Percentiles rank a stretch among this genome's conserved stretches.
phyloP scores from a whole-genome alignment of 2,888 invertebrate species.

The Amblyjoppa proteus region DNA sequence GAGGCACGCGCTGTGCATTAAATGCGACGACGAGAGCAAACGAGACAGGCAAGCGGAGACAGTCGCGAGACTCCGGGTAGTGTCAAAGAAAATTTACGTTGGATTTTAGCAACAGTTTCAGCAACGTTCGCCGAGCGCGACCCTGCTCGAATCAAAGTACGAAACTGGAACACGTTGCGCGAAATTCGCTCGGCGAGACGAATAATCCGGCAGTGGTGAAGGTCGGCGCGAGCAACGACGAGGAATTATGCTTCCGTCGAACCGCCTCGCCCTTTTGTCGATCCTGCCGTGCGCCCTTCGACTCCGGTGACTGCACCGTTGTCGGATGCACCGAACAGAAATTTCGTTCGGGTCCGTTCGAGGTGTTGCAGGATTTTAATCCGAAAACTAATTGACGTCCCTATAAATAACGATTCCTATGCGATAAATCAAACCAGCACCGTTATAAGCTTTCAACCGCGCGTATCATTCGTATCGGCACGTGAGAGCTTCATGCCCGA shows the following conservation, averaged over 20 bases:
- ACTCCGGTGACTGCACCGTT: neutral
- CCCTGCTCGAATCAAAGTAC: conserved; percentile 60
- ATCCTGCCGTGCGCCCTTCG: conserved; percentile 12
- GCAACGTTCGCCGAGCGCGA: conserved; percentile 1
- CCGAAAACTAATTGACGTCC: too few relatives aligned
- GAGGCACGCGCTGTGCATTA: too few relatives aligned
- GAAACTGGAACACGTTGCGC: conserved; percentile 61
- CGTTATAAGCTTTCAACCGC: too few relatives aligned
- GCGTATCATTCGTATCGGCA: neutral
- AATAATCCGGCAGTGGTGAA: conserved; percentile 61
- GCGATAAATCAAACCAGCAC: too few relatives aligned
- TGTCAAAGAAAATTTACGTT: conserved; percentile 3
- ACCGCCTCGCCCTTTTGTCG: conserved; percentile 12
- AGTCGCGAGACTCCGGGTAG: neutral
- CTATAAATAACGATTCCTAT: too few relatives aligned
- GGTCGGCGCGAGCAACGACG: conserved; percentile 53
- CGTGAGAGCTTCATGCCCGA: neutral
- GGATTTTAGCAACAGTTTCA: conserved; percentile 5
- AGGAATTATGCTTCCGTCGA: conserved; percentile 31
- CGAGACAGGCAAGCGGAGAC: too few relatives aligned
- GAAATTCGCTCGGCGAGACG: conserved; percentile 54
- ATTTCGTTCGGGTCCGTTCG: conserved; percentile 20
- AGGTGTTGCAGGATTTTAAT: neutral
- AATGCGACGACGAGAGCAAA: too few relatives aligned
- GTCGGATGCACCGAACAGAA: conserved; percentile 4